Conservation (phyloP, 2,797 vertebrate genomes). For the Rhinoraja longicauda region DNA sequence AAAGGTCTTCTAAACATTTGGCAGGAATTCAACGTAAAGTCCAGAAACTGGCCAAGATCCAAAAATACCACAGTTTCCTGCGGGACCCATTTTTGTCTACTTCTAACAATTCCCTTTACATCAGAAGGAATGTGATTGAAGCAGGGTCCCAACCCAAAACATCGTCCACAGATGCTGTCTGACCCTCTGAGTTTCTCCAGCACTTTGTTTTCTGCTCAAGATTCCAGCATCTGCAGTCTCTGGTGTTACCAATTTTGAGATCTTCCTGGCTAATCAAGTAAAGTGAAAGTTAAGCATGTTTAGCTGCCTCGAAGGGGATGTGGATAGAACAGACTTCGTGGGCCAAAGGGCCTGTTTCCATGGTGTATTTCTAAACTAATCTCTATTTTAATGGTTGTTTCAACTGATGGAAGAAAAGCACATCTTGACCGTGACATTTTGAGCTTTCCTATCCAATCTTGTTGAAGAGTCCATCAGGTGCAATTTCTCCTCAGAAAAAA, state of each 20-base stretch:
- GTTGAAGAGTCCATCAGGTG: neutral
- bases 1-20: neutral
- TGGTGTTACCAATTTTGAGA: no score
- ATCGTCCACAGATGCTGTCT: no score
- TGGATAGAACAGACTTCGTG: no score
- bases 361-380: neutral
- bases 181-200: no score
- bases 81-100: neutral
- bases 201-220: no score
- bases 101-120: neutral
- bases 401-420: neutral
- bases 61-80: neutral
- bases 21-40: neutral
- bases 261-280: no score
- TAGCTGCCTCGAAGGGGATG: no score
- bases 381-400: neutral
- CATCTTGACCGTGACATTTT: neutral
- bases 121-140: neutral
- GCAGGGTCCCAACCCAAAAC: neutral
- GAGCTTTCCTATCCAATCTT: neutral
- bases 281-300: no score
- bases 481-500: neutral
- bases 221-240: no score
- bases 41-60: neutral
- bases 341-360: neutral